Conservation (phyloP, 1,140 invertebrate species). For the Cotesia chilonis region DNA sequence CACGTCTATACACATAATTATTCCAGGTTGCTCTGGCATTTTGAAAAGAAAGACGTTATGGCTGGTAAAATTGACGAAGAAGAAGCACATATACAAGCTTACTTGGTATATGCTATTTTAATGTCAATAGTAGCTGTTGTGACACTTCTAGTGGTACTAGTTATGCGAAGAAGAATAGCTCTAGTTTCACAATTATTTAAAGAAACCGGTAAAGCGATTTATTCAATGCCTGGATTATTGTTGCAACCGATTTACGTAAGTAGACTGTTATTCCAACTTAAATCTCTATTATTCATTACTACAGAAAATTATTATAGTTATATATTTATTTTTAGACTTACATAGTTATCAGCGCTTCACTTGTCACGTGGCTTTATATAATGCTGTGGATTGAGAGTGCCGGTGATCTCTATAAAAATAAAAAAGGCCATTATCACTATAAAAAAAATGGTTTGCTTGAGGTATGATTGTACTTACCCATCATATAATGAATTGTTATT, state of each 20-base stretch:
- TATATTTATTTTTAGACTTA: constrained; percentile 70
- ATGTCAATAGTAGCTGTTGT: constrained; percentile 72
- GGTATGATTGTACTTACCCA: constrained; percentile 49
- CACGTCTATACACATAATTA: constrained; percentile 19
- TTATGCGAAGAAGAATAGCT: constrained; percentile 77
- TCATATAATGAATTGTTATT: background rate
- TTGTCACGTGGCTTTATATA: constrained; percentile 71
- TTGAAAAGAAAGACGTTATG: constrained; percentile 53
- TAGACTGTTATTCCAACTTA: constrained; percentile 34
- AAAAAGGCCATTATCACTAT: constrained; percentile 63
- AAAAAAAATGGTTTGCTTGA: constrained; percentile 67
- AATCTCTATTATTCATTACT: background rate
- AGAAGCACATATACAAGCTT: constrained; percentile 54
- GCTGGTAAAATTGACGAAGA: constrained; percentile 55
- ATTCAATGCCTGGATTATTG: constrained; percentile 76
- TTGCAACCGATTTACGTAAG: constrained; percentile 79
- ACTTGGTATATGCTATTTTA: constrained; percentile 70
- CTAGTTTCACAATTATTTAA: constrained; percentile 77
- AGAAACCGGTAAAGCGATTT: constrained; percentile 79
- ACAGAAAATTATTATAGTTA: constrained; percentile 12
- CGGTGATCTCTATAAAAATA: constrained; percentile 65
- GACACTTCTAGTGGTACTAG: constrained; percentile 73
- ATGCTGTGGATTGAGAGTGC: constrained; percentile 72
- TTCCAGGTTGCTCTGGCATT: constrained; percentile 49
- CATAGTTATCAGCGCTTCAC: constrained; percentile 65